Conservation (phyloP, 2,888 invertebrate species). For the Tiphia femorata region DNA sequence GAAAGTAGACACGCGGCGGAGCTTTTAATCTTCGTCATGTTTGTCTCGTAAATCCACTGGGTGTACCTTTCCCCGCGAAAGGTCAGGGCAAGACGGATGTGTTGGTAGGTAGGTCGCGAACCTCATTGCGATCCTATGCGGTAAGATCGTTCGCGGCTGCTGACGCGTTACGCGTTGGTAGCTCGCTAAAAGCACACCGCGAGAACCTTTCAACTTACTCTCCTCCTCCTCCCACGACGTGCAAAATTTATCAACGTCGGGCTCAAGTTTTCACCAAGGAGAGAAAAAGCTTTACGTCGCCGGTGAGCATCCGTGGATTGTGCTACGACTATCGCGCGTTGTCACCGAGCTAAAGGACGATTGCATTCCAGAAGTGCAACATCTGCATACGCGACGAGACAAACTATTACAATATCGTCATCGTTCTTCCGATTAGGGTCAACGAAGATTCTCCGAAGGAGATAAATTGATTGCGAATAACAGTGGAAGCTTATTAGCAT, state of each 20-base stretch:
- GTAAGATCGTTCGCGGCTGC: constrained; percentile 22
- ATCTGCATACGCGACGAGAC: too few species aligned
- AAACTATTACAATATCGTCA: too few species aligned
- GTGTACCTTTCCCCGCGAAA: constrained; percentile 47
- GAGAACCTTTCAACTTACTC: too few species aligned
- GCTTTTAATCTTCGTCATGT: constrained; percentile 36
- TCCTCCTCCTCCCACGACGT: too few species aligned
- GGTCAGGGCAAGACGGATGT: constrained; percentile 45
- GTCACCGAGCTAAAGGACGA: too few species aligned
- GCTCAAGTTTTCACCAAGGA: too few species aligned
- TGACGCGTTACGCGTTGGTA: neutral
- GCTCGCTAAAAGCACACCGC: neutral
- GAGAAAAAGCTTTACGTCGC: neutral
- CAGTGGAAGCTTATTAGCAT: too few species aligned
- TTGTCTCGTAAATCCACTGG: constrained; percentile 34
- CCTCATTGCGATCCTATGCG: constrained; percentile 22
- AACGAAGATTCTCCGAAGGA: neutral
- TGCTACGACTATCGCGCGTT: too few species aligned
- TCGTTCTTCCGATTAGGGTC: neutral
- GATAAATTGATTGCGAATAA: too few species aligned
- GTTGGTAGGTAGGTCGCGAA: constrained; percentile 37
- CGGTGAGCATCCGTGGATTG: neutral
- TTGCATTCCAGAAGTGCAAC: too few species aligned
- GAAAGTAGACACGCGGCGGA: too few species aligned
- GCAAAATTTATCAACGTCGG: too few species aligned